These are phyloP conservation scores for Dicyema japonicum DNA, from an alignment of 1,140 invertebrate species.

Conservation along the genomic window DNA sequence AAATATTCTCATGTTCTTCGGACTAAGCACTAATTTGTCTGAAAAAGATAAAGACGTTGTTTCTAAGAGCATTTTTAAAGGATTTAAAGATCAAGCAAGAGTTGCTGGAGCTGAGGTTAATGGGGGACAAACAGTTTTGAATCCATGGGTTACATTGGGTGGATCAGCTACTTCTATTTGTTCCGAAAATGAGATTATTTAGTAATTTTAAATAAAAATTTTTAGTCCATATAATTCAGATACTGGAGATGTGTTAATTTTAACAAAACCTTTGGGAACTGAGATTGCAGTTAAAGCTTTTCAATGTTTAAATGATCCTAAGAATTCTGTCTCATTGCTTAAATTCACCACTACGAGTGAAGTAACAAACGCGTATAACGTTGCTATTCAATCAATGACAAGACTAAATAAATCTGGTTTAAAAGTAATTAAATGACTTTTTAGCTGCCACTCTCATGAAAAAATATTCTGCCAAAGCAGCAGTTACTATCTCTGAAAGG, in stretches of 20 bases:
- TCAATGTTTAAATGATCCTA: conserved; percentile 75
- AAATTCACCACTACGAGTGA: too few species aligned
- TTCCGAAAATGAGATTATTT: conserved; percentile 63
- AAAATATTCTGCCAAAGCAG: conserved; percentile 82
- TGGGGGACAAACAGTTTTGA: conserved; percentile 77
- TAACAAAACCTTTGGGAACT: conserved; percentile 77
- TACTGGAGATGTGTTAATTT: conserved; percentile 66
- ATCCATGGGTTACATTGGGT: conserved; percentile 86
- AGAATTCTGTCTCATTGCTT: conserved; percentile 73
- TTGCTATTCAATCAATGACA: conserved; percentile 85
- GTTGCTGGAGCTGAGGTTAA: conserved; percentile 68
- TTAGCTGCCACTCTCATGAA: conserved; percentile 74
- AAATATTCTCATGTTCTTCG: conserved; percentile 92
- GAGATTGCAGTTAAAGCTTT: conserved; percentile 83
- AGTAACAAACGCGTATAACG: conserved; percentile 74
- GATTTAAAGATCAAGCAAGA: conserved; percentile 61
- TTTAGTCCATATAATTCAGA: conserved; percentile 59
- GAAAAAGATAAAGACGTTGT: conserved; percentile 77
- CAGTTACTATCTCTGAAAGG: conserved; percentile 81
- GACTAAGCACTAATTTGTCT: conserved; percentile 26
- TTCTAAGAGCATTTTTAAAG: conserved; percentile 62
- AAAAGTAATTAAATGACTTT: too few species aligned
- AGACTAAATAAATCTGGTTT: conserved; percentile 53
- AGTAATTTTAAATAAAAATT: conserved; percentile 28
- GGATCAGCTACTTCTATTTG: conserved; percentile 75